Evolutionary conservation across 2,113 vertebrate species (phyloP), one percentile per base, ranked within the genome.

Genomic region (Oxygymnocypris stewartii): DNA sequence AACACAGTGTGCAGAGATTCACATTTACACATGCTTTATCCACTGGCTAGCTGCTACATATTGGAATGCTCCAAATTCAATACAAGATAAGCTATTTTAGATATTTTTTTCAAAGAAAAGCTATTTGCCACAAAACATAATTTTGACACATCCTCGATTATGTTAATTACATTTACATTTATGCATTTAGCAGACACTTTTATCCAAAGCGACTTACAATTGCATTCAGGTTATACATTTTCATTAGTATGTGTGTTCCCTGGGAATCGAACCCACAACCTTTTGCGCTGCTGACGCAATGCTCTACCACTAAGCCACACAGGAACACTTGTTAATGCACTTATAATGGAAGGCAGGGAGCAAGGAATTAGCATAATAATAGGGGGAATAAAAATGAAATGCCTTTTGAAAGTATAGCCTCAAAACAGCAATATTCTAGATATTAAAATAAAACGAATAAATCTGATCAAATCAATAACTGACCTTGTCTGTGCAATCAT

Each of bases 1-100:
- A 18, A 78, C 28, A 54, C 75, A 51, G 75, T 51, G 73, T 75
- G 42, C 42, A 44, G 73, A 75, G 73, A 75, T 44, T 47, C 2
- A 78, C 3, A 78, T 78, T 35, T 31, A 51, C 13, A 54, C 31
- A 78, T 78, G 12, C 0, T 76, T 47, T 47, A 74, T 23, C 69
- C 37, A 42, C 37, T 28, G 28, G 20, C 47, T 78, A 31, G 25
- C 14, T 54, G 76, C 25, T 54, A 28, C 28, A 35, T 54, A 11
- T 1, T 54, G 76, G 49, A 78, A 20, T 8, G 9, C 35, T 54
- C 49, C 76, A 51, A 49, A 54, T 51, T 51, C 44, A 49, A 18
- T 31, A 16, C 51, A 54, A 54, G 51, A 54, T 61, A 10, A n/a
- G 57, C 23, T 61, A 61, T 61, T n/a, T n/a, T 61, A 61, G 20